phyloP scores from a whole-genome alignment of 2,888 invertebrate genomes.

The Minunthozetes semirufus region DNA sequence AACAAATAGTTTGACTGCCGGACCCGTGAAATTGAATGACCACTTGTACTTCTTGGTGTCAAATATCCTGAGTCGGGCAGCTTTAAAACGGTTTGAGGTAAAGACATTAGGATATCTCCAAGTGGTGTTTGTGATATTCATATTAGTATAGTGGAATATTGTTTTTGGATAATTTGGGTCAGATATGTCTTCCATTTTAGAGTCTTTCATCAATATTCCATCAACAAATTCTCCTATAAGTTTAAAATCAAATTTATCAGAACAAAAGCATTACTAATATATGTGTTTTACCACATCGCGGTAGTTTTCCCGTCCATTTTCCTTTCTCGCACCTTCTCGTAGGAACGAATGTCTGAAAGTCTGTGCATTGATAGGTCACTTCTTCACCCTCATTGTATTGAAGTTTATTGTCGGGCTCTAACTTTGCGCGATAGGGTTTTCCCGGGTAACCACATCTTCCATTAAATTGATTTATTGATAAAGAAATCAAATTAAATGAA shows the following conservation, averaged over 20 bases:
- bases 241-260: neutral
- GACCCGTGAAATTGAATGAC: slow-evolving; percentile 31
- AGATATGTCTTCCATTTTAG: slow-evolving; percentile 29
- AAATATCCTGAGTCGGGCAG: neutral
- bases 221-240: slow-evolving; percentile 31
- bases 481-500: neutral
- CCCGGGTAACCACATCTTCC: slow-evolving; percentile 36
- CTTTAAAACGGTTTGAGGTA: slow-evolving; percentile 28
- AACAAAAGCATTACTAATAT: neutral
- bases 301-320: slow-evolving; percentile 20
- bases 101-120: slow-evolving; percentile 34
- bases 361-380: slow-evolving; percentile 30
- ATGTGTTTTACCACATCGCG: slow-evolving; percentile 26
- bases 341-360: slow-evolving; percentile 17
- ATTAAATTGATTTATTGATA: neutral
- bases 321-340: slow-evolving; percentile 30
- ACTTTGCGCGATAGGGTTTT: slow-evolving; percentile 32
- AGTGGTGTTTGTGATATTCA: slow-evolving; percentile 8
- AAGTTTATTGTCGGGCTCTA: slow-evolving; percentile 30
- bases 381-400: slow-evolving; percentile 32
- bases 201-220: slow-evolving; percentile 26
- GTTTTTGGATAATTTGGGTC: neutral
- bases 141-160: slow-evolving; percentile 22
- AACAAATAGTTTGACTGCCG: slow-evolving; percentile 25
- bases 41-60: slow-evolving; percentile 28